A percentile compares a stretch with the other conserved stretches of the same genome.
phyloP scores from a whole-genome alignment of 2,797 vertebrate species.

The Pipistrellus kuhlii region DNA sequence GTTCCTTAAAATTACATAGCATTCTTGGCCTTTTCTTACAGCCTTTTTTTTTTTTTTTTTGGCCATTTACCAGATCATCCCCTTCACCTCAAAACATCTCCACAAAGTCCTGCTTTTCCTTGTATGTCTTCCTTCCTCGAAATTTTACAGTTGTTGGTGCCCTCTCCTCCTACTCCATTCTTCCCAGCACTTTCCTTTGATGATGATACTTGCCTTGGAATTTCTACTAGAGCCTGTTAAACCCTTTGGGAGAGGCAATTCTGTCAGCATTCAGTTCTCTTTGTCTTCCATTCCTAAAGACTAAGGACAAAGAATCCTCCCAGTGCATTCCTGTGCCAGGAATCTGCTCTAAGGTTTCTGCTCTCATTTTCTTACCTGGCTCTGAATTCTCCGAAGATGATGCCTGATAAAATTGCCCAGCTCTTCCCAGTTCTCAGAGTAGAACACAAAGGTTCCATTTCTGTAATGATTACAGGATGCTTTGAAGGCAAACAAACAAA shows the following conservation, averaged over 20 bases:
- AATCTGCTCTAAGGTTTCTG: background rate
- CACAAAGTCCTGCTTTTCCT: background rate
- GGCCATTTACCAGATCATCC: background rate
- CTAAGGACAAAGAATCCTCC: background rate
- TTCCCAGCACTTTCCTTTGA: background rate
- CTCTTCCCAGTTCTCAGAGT: background rate
- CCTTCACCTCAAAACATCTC: background rate
- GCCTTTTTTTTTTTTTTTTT: background rate
- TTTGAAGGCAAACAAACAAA: slow-evolving; percentile 17
- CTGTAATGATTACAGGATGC: background rate
- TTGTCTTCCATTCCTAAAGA: background rate
- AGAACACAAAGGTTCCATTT: background rate
- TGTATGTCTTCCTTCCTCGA: background rate
- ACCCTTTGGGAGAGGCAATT: background rate
- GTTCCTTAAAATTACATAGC: background rate
- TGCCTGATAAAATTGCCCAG: background rate
- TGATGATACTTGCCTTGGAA: background rate
- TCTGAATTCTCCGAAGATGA: background rate
- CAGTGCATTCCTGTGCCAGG: background rate
- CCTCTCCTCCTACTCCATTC: background rate
- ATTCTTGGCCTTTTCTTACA: background rate
- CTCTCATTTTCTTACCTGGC: background rate
- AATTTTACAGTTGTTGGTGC: background rate
- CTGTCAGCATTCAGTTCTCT: background rate
- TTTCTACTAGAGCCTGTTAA: background rate